Evolutionary conservation across 2,113 vertebrate genomes (phyloP), one percentile per base, ranked within the genome.

Genomic region (Hymenochirus boettgeri): DNA sequence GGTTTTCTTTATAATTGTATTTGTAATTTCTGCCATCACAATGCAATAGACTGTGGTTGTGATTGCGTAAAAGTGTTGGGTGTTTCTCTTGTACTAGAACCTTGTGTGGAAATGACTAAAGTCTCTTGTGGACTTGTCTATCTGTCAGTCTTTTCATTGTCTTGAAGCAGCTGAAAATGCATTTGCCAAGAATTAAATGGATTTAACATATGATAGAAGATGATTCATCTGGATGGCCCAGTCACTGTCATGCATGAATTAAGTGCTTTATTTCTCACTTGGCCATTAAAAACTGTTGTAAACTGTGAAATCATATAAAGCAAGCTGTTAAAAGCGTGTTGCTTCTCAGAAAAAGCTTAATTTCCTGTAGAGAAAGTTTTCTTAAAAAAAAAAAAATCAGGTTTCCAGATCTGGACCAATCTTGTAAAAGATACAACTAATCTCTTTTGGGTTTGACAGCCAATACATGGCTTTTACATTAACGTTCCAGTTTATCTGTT

Each of bases 361-460:
- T 35, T 35, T 35, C 33, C 33, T 35, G 10, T 35, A 13, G 7
- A 12, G 33, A 3, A 13, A 35, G 33, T 13, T 11, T 35, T 9
- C 15, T 35, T 9, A 35, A 35, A 35, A 35, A n/a, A n/a, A n/a
- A n/a, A n/a, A n/a, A n/a, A n/a, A n/a, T n/a, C n/a, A n/a, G 10
- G 10, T 35, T 35, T 35, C 33, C 33, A 35, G 33, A 35, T 35
- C 33, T 35, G 3, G 33, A 35, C 33, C 33, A 35, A 5, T 35
- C 1, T 35, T 35, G 10, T 35, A 35, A 35, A 35, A 35, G 33
- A 12, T 35, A 35, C 17, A 48, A 65, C 46, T 57, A 57, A 65
- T 65, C 42, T 54, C 26, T 10, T 54, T 45, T 63, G 53, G 50
- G 54, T 65, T 57, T 65, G 45, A 57, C 63, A 65, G 54, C 45